phyloP scores from a whole-genome alignment of 2,888 invertebrate genomes.

The Oxystoma pomonae region DNA sequence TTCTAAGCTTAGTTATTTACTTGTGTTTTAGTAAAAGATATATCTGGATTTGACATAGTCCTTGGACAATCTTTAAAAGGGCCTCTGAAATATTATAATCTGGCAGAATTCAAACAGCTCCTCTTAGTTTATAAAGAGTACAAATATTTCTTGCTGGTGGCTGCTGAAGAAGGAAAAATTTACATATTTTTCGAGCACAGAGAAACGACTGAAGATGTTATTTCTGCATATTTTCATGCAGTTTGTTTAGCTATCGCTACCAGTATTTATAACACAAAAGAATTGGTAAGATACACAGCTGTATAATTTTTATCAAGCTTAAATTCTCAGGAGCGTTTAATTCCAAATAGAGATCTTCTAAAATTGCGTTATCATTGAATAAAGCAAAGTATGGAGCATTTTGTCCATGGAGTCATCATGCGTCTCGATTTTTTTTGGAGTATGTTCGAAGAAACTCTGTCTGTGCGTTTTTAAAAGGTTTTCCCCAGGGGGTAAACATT shows the following conservation, averaged over 20 bases:
- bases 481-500: too few relatives aligned
- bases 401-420: too few relatives aligned
- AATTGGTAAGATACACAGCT: conserved; percentile 37
- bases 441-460: too few relatives aligned
- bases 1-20: too few relatives aligned
- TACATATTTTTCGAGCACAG: conserved; percentile 55
- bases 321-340: too few relatives aligned
- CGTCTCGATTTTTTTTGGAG: too few relatives aligned
- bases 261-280: conserved; percentile 39
- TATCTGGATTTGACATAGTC: conserved; percentile 61
- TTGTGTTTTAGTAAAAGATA: conserved; percentile 51
- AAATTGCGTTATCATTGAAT: too few relatives aligned
- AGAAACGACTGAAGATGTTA: conserved; percentile 52
- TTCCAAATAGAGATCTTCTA: too few relatives aligned
- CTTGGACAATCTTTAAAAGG: conserved; percentile 55
- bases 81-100: conserved; percentile 23
- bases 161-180: conserved; percentile 49
- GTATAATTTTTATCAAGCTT: too few relatives aligned
- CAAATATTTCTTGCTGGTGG: conserved; percentile 55
- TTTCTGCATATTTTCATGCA: conserved; percentile 68
- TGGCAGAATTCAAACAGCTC: conserved; percentile 45
- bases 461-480: too few relatives aligned
- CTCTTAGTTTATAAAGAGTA: conserved; percentile 49
- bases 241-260: conserved; percentile 52
- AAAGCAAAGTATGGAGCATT: too few relatives aligned